Evolutionary conservation across 1,140 invertebrate genomes (phyloP).

Genomic region (Halictus rubicundus): DNA sequence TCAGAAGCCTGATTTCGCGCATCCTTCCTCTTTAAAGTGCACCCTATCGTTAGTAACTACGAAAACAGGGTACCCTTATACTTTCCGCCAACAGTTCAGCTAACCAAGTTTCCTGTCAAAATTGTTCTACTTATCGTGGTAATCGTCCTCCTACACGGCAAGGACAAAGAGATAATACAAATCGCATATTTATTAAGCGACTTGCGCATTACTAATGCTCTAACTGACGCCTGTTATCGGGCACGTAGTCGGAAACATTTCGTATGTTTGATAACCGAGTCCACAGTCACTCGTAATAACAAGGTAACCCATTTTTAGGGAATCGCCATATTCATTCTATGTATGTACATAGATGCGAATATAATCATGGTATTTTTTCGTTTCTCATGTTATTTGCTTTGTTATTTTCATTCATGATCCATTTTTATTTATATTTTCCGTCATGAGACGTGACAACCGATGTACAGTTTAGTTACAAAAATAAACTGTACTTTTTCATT

Average conservation of each 20-base stretch:
- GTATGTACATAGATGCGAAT: slow-evolving; percentile 7
- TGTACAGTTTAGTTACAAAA: no score
- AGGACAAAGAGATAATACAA: slow-evolving; percentile 46
- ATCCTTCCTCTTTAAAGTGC: slow-evolving; percentile 7
- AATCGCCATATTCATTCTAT: slow-evolving; percentile 34
- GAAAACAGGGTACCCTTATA: neutral
- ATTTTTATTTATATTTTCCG: neutral
- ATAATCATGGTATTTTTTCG: slow-evolving; percentile 10
- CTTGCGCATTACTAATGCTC: slow-evolving; percentile 33
- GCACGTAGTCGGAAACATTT: neutral
- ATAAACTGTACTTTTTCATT: no score
- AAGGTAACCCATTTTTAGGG: slow-evolving; percentile 21
- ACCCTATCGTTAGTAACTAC: neutral
- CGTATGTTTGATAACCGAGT: neutral
- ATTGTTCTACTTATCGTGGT: slow-evolving; percentile 42
- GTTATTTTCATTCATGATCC: neutral
- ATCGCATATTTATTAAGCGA: slow-evolving; percentile 44
- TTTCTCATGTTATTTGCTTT: neutral
- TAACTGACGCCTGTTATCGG: neutral
- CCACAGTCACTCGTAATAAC: neutral
- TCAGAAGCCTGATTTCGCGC: neutral
- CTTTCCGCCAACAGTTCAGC: neutral
- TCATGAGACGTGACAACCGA: no score
- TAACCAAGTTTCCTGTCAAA: slow-evolving; percentile 41
- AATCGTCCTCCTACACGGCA: slow-evolving; percentile 38